A percentile compares a stretch with the other conserved stretches of the same genome.
Evolutionary conservation across 2,113 vertebrate genomes (phyloP).

Genomic region (Laticauda colubrina): DNA sequence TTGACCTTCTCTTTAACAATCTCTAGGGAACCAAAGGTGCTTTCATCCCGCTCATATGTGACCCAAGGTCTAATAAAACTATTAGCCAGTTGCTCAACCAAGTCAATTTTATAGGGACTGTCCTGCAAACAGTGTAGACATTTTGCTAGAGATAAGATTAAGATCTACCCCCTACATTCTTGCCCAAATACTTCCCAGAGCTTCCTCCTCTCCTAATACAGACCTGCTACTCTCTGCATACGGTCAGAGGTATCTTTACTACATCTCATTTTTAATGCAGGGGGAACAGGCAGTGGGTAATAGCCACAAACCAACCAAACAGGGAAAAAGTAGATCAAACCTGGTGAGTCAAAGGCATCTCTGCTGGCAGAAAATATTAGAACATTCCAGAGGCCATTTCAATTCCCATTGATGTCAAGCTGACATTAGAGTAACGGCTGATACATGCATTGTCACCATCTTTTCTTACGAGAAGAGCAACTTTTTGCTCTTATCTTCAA

Average conservation of each 20-base stretch:
- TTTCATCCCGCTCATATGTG: not conserved
- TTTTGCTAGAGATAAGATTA: constrained; percentile 55
- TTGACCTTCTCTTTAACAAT: not conserved
- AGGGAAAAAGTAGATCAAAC: constrained; percentile 45
- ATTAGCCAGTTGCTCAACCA: constrained; percentile 38
- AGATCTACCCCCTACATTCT: constrained; percentile 64
- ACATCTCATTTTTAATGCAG: constrained; percentile 34
- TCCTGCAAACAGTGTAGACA: constrained; percentile 9
- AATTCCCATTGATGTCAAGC: not conserved
- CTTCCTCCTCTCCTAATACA: not conserved
- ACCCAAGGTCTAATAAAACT: constrained; percentile 49
- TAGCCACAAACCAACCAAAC: constrained; percentile 30
- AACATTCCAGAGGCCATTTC: constrained; percentile 4
- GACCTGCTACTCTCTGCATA: constrained; percentile 43
- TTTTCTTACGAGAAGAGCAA: not conserved
- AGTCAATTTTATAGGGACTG: constrained; percentile 47
- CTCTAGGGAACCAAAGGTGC: not conserved
- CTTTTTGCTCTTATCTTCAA: not conserved
- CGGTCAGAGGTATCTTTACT: constrained; percentile 59
- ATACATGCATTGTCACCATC: not conserved
- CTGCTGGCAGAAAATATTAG: constrained; percentile 28
- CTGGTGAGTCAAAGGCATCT: not conserved
- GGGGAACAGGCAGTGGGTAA: constrained; percentile 28
- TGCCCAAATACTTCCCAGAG: constrained; percentile 23
- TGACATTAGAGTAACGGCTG: not conserved